Evolutionary conservation across 2,113 vertebrate species (phyloP), one percentile per base, ranked within the genome.

Genomic region (Telmatochromis brichardi): DNA sequence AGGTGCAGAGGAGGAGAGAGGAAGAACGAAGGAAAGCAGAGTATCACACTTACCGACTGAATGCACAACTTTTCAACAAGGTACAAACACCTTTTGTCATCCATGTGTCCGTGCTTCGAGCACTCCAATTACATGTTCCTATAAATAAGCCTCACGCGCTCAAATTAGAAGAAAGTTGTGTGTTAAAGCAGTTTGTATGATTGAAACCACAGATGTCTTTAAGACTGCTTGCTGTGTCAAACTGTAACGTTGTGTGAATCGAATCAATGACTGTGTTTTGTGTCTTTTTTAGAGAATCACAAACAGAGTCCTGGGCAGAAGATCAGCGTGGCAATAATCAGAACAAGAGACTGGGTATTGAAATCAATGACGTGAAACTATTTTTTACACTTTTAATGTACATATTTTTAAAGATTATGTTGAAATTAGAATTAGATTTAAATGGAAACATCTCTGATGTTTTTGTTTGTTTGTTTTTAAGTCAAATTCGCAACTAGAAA

Each of bases 61-160:
- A 96, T 23, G 98, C 98, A 2, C 97, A 97, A 81, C 96, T 98
- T 8, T 99, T 97, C 95, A 98, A 97, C 93, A 97, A 91, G 73
- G 99, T 88, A 50, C 37, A 23, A 45, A 78, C 71, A 33, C 17
- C 26, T 51, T 45, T 47, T 51, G 26, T 45, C 4, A 45, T 21
- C 5, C 33, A 33, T 4, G 14, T 13, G 17, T 12, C 9, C 3
- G 1, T 78, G 42, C 71, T 50, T 78, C 3, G 1, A 19, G 26
- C 14, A 51, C 10, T n/a, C 45, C 10, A n/a, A 19, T 31, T 31
- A 78, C 4, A 76, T 19, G 17, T 78, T 78, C 45, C 15, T 11
- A 19, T 78, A 12, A 50, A 31, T 78, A n/a, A 50, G 15, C 6
- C 14, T 47, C 23, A 76, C 3, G 0, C 0, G 4, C 6, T 50